phyloP scores from a whole-genome alignment of 2,888 invertebrate genomes.

The Falcaria lacertinaria region DNA sequence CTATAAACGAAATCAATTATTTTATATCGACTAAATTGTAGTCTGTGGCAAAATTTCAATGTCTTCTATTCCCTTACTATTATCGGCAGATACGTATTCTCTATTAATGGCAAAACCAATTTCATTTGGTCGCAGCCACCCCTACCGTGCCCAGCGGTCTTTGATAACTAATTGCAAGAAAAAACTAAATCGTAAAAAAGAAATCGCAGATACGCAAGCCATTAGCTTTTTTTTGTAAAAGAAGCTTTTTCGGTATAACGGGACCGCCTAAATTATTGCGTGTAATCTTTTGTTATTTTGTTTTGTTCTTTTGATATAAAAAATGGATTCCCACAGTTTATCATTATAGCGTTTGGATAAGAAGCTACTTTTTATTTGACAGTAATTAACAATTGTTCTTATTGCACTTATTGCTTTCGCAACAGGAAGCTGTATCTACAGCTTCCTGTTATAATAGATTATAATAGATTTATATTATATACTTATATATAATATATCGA shows the following conservation, averaged over 20 bases:
- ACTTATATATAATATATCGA: too few species aligned
- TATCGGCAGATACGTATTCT: constrained; percentile 18
- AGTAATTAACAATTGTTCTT: constrained; percentile 12
- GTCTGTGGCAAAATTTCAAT: too few species aligned
- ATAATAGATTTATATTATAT: too few species aligned
- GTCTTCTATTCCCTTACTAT: too few species aligned
- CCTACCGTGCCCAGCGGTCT: constrained; percentile 67
- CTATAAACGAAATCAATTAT: too few species aligned
- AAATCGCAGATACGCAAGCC: constrained; percentile 70
- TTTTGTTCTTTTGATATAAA: constrained; percentile 50
- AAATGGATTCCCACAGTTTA: constrained; percentile 59
- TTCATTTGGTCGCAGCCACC: constrained; percentile 26
- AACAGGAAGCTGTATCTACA: too few species aligned
- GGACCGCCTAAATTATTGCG: constrained; percentile 68
- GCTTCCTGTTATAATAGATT: too few species aligned
- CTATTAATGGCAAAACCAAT: constrained; percentile 7
- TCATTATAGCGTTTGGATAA: constrained; percentile 25
- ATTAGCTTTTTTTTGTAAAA: constrained; percentile 56
- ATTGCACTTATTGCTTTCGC: constrained; percentile 16
- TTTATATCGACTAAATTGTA: too few species aligned
- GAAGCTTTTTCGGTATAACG: constrained; percentile 60
- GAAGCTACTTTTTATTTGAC: constrained; percentile 5
- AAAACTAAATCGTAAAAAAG: constrained; percentile 41
- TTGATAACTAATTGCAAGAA: constrained; percentile 52
- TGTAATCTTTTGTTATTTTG: constrained; percentile 67